Percentiles rank a stretch among this genome's conserved stretches.
phyloP scores from a whole-genome alignment of 2,888 invertebrate species.

The Andrena fulva region DNA sequence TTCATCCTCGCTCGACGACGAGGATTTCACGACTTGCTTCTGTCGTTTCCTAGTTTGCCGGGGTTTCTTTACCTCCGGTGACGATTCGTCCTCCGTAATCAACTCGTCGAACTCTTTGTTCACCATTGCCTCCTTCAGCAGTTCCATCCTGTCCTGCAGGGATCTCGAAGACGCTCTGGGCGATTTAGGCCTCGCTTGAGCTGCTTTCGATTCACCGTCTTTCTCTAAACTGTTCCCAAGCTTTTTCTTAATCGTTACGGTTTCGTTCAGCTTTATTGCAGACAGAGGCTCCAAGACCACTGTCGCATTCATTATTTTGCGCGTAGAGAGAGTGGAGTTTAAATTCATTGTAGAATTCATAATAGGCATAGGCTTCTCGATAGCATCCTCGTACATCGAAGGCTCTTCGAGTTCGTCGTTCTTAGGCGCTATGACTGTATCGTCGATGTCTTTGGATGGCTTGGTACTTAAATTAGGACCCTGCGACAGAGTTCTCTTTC shows the following conservation, averaged over 20 bases:
- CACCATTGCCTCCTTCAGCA: constrained; percentile 51
- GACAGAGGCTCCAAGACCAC: constrained; percentile 77
- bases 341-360: constrained; percentile 82
- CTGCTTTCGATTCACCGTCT: neutral
- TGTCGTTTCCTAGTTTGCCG: constrained; percentile 43
- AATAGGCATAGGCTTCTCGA: constrained; percentile 77
- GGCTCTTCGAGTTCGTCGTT: constrained; percentile 74
- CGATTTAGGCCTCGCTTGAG: neutral
- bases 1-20: constrained; percentile 73
- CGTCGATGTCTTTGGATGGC: constrained; percentile 49
- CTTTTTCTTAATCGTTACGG: constrained; percentile 73
- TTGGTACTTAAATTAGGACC: constrained; percentile 7
- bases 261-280: constrained; percentile 71
- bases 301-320: constrained; percentile 76
- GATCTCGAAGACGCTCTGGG: neutral
- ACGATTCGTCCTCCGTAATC: constrained; percentile 82
- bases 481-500: constrained; percentile 50
- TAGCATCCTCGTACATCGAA: constrained; percentile 82
- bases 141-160: constrained; percentile 48
- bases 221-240: neutral
- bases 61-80: constrained; percentile 72
- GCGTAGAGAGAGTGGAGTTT: constrained; percentile 67
- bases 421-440: constrained; percentile 60
- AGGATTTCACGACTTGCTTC: constrained; percentile 56
- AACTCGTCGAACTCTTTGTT: constrained; percentile 73